Evolutionary conservation across 2,888 invertebrate species (phyloP).

Genomic region (Teleiodes luculella): DNA sequence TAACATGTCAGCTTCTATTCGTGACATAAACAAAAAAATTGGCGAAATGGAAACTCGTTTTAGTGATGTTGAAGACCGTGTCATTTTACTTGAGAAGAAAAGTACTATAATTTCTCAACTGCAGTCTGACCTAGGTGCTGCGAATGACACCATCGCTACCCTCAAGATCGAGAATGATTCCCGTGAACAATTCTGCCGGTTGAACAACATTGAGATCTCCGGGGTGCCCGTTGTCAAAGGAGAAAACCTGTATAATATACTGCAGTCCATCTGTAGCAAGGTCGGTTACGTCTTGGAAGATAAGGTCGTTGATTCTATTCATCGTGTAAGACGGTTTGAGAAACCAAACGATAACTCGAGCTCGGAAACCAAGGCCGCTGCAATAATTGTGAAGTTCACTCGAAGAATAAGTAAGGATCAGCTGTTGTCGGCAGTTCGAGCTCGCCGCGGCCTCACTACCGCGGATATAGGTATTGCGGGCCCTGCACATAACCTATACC

Average conservation of each 20-base stretch:
- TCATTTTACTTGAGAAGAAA: background rate
- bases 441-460: slow-evolving; percentile 9
- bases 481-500: background rate
- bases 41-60: background rate
- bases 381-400: background rate
- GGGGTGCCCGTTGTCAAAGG: slow-evolving; percentile 14
- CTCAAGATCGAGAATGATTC: background rate
- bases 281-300: slow-evolving; percentile 3
- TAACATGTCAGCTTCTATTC: too few species aligned
- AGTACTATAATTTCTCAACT: background rate
- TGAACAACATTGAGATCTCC: slow-evolving; percentile 18
- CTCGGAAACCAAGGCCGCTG: background rate
- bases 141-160: background rate
- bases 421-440: background rate
- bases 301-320: slow-evolving; percentile 12
- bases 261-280: background rate
- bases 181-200: slow-evolving; percentile 11
- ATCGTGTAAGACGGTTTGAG: slow-evolving; percentile 12
- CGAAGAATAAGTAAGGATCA: background rate
- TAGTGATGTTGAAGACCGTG: background rate
- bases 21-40: background rate
- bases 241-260: slow-evolving; percentile 13
- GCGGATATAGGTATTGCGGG: slow-evolving; percentile 12
- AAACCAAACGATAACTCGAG: too few species aligned
- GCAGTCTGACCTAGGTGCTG: background rate